Evolutionary conservation across 2,888 invertebrate species (phyloP), one percentile per base, ranked within the genome.

Genomic region (Eugnorisma glareosa): DNA sequence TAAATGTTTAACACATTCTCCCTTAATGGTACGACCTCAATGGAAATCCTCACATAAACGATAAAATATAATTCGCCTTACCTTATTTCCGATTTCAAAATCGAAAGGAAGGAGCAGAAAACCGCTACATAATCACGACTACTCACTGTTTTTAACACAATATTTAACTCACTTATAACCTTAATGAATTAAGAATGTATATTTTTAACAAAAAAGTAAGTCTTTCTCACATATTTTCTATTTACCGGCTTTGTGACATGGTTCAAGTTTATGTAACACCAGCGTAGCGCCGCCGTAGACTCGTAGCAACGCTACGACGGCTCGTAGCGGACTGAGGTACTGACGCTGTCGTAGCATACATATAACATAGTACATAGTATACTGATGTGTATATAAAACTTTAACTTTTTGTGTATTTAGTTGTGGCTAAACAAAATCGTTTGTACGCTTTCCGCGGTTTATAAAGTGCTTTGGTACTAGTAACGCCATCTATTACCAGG

Each of bases 291-390:
- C 77, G 67, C 71, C 89, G 86, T 79, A 76, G 86, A 88, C 67
- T 79, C 91, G 93, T 91, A 88, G 79, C 85, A 80, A 77, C 92
- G 91, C 93, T 93, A 93, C 93, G 93, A 87, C 61, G 74, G 89
- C 85, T 90, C 92, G 93, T 93, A 93, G 93, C 93, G 67, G 85
- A 93, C 93, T 93, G 93, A 79, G 82, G 70, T 83, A 85, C 85
- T 85, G 79, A 67, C 75, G 72, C 51, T 70, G 13, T 67, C 57
- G n/a, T 75, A 48, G 67, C 73, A 73, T 61, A 78, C 68, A 72
- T 63, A 76, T 77, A 64, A 67, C 59, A 64, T 75, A 77, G 8
- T 77, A 70, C 71, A 77, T 67, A 79, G 48, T 59, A 73, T n/a
- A 74, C 59, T 77, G 77, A 73, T 71, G 13, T 64, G 59, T 73